phyloP scores from a whole-genome alignment of 1,140 invertebrate genomes.

The Calephelis virginiensis region DNA sequence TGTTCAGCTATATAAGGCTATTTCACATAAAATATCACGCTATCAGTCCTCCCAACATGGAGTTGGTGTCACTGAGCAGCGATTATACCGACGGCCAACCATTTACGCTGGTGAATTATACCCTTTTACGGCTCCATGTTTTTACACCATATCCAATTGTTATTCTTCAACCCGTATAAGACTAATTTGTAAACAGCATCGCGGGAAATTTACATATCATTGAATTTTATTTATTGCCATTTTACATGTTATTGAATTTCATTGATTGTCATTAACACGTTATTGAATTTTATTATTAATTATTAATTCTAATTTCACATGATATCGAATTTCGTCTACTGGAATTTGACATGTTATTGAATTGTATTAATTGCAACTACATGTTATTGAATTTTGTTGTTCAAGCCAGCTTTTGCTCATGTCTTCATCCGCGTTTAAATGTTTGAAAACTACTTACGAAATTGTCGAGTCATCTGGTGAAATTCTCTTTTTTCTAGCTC shows the following conservation, averaged over 20 bases:
- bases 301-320: no score
- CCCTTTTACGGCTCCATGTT: background rate
- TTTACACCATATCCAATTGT: conserved; percentile 7
- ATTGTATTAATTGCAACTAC: no score
- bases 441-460: no score
- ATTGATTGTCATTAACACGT: no score
- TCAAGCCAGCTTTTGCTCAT: no score
- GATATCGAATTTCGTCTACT: no score
- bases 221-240: conserved; percentile 9
- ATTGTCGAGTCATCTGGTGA: no score
- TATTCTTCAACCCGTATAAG: background rate
- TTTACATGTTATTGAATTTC: background rate
- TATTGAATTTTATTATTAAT: no score
- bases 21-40: background rate
- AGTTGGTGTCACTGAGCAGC: conserved; percentile 1
- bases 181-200: background rate
- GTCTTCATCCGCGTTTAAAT: no score
- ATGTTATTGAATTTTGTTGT: no score
- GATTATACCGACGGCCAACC: background rate
- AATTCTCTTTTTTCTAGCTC: no score
- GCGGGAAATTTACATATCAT: background rate
- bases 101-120: background rate
- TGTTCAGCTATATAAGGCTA: background rate
- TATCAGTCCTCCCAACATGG: background rate
- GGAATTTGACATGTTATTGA: no score